Base-by-base conservation (phyloP, 2,113 vertebrate species). In the Alectura lathami region DNA sequence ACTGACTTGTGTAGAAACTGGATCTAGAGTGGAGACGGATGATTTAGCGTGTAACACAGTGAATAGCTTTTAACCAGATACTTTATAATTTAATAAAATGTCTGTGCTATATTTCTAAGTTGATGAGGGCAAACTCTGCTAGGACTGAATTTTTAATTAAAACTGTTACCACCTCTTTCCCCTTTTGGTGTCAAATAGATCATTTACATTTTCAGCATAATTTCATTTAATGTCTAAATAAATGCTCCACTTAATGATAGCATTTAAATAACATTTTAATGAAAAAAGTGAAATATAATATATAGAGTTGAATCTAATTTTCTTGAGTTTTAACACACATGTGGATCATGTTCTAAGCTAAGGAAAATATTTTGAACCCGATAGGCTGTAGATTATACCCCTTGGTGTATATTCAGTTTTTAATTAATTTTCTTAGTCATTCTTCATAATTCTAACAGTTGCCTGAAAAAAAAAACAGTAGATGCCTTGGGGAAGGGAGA, bases 131-230 rank as follows among this genome's bases (percentile, higher is more conserved):
- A 94, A 94, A 96, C 42, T 57, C 75, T 88, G 78, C 91, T 94
- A 96, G 82, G 64, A 96, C 82, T 91, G 69, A 91, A 79, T 93
- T 96, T 96, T 96, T 96, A 96, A 96, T 96, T 94, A 94, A 93
- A 96, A 83, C 57, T 83, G 18, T 94, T 95, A 83, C 85, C 91
- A 56, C 76, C 53, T 96, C 30, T 91, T 93, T 82, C 91, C 89
- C 72, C 85, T 95, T 94, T 95, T 93, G 69, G 86, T 95, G 94
- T 96, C 94, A 94, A 86, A 95, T 70, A 91, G 64, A 94, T 95
- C 42, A 93, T 95, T 96, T 96, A 91, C 91, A 96, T 96, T 94
- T 95, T 93, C 93, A 92, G 83, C 84, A 93, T 94, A 92, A 95
- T 96, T 97, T 91, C 45, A 26, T 76, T 87, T 94, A 94, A 91